Conservation (phyloP, 2,888 invertebrate species). For the Synergus laeviventris region DNA sequence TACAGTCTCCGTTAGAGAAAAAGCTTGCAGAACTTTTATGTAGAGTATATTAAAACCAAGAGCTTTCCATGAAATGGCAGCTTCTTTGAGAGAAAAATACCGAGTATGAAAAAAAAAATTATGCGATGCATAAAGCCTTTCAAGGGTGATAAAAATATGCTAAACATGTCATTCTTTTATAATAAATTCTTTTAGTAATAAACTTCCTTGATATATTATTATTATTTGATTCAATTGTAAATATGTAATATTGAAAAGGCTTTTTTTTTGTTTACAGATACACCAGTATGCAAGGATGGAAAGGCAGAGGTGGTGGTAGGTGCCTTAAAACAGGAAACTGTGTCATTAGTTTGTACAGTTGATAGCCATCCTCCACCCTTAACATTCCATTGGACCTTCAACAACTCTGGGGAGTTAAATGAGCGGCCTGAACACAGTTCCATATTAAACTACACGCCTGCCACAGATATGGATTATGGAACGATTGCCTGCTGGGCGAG, state of each 20-base stretch:
- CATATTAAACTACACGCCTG: constrained; percentile 89
- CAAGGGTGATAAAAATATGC: constrained; percentile 18
- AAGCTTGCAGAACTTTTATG: background rate
- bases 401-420: constrained; percentile 91
- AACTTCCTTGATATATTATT: background rate
- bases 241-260: background rate
- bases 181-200: background rate
- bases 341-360: constrained; percentile 89
- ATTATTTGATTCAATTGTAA: background rate
- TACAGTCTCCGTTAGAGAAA: too few relatives aligned
- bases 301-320: constrained; percentile 88
- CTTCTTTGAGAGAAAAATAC: constrained; percentile 3
- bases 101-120: constrained; percentile 20
- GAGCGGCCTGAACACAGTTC: constrained; percentile 84
- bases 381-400: constrained; percentile 94
- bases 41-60: constrained; percentile 5
- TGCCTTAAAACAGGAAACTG: constrained; percentile 92
- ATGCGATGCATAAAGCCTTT: constrained; percentile 19
- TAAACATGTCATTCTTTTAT: background rate
- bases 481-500: constrained; percentile 91
- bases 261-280: constrained; percentile 58
- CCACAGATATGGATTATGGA: constrained; percentile 92
- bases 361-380: constrained; percentile 92
- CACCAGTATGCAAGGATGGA: constrained; percentile 77
- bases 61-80: constrained; percentile 8